These are phyloP conservation scores for Phrynocephalus vlangalii DNA, from an alignment of 2,797 vertebrate species.

Conservation along the genomic window DNA sequence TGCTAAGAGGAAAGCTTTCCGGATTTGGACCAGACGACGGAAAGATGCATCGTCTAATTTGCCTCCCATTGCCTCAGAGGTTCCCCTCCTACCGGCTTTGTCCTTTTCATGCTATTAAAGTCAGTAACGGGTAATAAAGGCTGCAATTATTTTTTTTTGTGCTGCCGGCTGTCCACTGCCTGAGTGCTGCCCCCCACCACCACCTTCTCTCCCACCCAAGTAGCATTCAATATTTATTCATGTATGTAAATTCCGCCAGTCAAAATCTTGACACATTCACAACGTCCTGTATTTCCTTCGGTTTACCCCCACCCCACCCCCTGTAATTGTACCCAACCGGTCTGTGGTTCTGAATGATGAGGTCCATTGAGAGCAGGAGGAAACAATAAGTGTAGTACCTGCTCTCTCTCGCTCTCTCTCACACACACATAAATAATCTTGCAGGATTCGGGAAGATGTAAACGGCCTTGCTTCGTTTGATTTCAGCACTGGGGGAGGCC, in stretches of 20 bases:
- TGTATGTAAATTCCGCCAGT: slow-evolving; percentile 74
- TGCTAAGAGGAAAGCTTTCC: slow-evolving; percentile 32
- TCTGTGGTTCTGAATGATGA: slow-evolving; percentile 71
- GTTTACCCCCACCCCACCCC: slow-evolving; percentile 58
- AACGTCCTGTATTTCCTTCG: slow-evolving; percentile 68
- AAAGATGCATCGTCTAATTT: slow-evolving; percentile 63
- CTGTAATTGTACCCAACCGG: slow-evolving; percentile 74
- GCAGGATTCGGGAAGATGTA: slow-evolving; percentile 52
- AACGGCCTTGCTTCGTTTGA: slow-evolving; percentile 52
- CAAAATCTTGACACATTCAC: slow-evolving; percentile 70
- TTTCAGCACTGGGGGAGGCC: slow-evolving; percentile 6
- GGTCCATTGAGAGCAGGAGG: slow-evolving; percentile 66
- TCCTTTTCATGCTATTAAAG: slow-evolving; percentile 56
- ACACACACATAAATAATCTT: slow-evolving; percentile 63
- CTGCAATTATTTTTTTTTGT: slow-evolving; percentile 61
- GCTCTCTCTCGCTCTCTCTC: slow-evolving; percentile 22
- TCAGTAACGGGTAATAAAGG: slow-evolving; percentile 65
- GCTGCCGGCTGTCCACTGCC: slow-evolving; percentile 47
- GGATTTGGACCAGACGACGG: slow-evolving; percentile 59
- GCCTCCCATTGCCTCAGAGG: slow-evolving; percentile 41
- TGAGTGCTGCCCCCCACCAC: slow-evolving; percentile 36
- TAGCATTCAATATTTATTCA: slow-evolving; percentile 71
- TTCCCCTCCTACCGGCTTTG: neutral
- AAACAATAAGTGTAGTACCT: slow-evolving; percentile 52
- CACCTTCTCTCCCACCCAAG: slow-evolving; percentile 57